Percentiles rank a stretch among this genome's conserved stretches.
These are phyloP conservation scores for Shinisaurus crocodilurus DNA, from an alignment of 2,113 vertebrate genomes.

Conservation along the genomic window DNA sequence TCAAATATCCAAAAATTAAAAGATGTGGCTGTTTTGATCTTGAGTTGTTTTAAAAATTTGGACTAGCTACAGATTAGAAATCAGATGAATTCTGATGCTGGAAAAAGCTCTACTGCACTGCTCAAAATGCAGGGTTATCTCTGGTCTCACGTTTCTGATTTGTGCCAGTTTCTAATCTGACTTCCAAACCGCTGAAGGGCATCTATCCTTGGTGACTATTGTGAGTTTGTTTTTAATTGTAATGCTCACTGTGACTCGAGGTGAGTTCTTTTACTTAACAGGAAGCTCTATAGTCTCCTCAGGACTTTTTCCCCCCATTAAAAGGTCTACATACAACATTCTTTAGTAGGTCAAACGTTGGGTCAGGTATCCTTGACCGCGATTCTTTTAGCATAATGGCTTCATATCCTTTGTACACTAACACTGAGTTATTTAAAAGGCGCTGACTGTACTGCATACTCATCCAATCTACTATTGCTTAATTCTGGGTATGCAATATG, in stretches of 20 bases:
- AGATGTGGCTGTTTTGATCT: neutral
- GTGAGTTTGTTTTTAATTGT: rapidly evolving
- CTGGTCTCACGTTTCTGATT: neutral
- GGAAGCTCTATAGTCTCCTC: constrained; percentile 1
- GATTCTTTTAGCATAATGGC: constrained; percentile 16
- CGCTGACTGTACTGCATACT: neutral
- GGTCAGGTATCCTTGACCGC: constrained; percentile 20
- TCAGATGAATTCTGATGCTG: neutral
- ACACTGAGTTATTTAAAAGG: neutral
- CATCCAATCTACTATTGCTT: neutral
- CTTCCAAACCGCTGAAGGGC: neutral
- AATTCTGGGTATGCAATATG: constrained; percentile 19
- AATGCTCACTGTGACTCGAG: constrained; percentile 1
- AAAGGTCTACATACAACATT: neutral
- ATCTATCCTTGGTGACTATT: neutral
- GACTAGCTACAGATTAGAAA: neutral
- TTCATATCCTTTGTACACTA: constrained; percentile 14
- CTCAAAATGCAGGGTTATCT: neutral
- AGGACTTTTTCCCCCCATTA: constrained; percentile 24
- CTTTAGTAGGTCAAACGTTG: neutral
- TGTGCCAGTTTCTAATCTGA: neutral
- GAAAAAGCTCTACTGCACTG: neutral
- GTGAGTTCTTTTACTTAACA: constrained; percentile 3
- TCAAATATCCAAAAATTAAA: neutral
- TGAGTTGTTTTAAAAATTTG: neutral